Conservation (phyloP, 2,797 vertebrate genomes). For the Macroramphosus scolopax region DNA sequence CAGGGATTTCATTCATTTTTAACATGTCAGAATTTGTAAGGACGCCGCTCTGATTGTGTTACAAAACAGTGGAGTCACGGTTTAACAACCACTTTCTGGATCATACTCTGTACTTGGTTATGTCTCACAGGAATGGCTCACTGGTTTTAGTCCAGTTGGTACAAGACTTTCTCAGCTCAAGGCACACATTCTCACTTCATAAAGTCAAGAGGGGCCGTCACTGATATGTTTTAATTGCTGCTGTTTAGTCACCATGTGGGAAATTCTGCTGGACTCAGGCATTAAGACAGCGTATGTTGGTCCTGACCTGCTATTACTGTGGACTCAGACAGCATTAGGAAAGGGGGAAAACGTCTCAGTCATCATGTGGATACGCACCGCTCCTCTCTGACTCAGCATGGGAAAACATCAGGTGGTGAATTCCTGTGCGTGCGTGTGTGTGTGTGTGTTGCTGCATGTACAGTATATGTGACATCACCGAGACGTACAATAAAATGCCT, state of each 20-base stretch:
- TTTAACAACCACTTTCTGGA: neutral
- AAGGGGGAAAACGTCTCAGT: constrained; percentile 49
- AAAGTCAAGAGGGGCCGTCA: constrained; percentile 23
- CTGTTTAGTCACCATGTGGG: constrained; percentile 46
- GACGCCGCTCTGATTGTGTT: neutral
- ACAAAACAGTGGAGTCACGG: neutral
- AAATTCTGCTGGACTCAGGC: constrained; percentile 53
- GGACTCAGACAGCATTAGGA: constrained; percentile 73
- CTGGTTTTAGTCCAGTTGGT: constrained; percentile 3
- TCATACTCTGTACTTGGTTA: no score
- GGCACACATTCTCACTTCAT: constrained; percentile 35
- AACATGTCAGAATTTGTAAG: neutral
- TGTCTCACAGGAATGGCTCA: constrained; percentile 10
- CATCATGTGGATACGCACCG: constrained; percentile 63
- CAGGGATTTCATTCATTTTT: neutral
- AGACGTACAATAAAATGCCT: neutral
- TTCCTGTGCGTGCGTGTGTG: constrained; percentile 18
- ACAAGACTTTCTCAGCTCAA: constrained; percentile 18
- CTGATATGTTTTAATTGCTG: constrained; percentile 42
- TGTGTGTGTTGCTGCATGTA: no score
- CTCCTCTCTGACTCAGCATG: constrained; percentile 68
- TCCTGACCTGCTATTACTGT: constrained; percentile 63
- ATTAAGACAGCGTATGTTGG: constrained; percentile 59
- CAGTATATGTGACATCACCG: no score
- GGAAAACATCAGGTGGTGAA: constrained; percentile 19